Evolutionary conservation across 1,140 invertebrate species (phyloP).

Genomic region (Drosophila jambulina): DNA sequence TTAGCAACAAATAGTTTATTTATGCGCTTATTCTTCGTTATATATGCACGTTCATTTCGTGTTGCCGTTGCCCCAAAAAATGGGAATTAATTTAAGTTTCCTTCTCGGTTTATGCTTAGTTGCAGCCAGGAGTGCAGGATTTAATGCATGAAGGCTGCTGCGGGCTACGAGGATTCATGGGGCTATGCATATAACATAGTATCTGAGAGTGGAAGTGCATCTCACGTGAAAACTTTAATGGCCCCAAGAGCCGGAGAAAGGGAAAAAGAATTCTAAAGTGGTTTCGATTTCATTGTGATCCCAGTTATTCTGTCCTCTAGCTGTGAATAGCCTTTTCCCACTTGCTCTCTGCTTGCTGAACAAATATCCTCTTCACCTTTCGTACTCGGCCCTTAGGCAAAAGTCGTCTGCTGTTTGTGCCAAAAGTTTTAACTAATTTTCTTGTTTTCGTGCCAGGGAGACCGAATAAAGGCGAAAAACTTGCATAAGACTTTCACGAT

Average conservation of each 20-base stretch:
- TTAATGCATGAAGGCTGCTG: conserved; percentile 8
- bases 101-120: conserved; percentile 37
- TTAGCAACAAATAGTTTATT: conserved; percentile 70
- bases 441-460: conserved; percentile 60
- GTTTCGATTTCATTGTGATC: conserved; percentile 9
- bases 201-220: conserved; percentile 2
- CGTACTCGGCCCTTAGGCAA: conserved; percentile 21
- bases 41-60: conserved; percentile 26
- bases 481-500: conserved; percentile 57
- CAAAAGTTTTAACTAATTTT: conserved; percentile 76
- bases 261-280: conserved; percentile 3
- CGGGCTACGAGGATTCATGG: conserved; percentile 1
- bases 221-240: conserved; percentile 15
- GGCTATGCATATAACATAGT: conserved; percentile 3
- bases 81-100: conserved; percentile 39
- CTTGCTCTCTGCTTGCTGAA: background rate
- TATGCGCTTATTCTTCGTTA: conserved; percentile 62
- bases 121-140: conserved; percentile 17
- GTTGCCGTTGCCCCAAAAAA: conserved; percentile 7
- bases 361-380: conserved; percentile 10
- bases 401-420: conserved; percentile 62
- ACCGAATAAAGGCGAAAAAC: conserved; percentile 54
- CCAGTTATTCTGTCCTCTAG: background rate
- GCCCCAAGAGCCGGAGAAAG: background rate
- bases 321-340: background rate